Percentiles rank a stretch among this genome's conserved stretches.
phyloP scores from a whole-genome alignment of 2,797 vertebrate species.

The Acipenser oxyrinchus region DNA sequence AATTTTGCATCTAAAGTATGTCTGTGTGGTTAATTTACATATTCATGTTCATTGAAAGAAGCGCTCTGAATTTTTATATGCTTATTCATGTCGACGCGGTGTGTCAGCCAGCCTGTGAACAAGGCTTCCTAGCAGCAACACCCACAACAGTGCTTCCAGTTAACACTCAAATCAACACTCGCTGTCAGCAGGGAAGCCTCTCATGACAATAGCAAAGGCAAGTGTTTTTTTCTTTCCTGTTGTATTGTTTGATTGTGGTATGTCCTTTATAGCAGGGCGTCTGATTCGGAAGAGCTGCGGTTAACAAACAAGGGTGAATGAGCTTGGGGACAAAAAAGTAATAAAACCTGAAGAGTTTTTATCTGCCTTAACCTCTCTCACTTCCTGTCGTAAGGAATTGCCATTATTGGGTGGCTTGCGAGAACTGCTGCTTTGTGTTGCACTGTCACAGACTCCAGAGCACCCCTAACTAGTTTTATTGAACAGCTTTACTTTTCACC shows the following conservation, averaged over 20 bases:
- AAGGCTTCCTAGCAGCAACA: not conserved
- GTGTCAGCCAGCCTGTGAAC: not conserved
- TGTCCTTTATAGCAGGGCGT: conserved; percentile 5
- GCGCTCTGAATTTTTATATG: not conserved
- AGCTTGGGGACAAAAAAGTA: conserved; percentile 5
- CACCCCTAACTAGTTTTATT: too few species aligned
- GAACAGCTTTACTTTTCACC: too few species aligned
- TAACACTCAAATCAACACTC: conserved; percentile 2
- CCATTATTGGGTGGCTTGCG: too few species aligned
- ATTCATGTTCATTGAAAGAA: conserved; percentile 1
- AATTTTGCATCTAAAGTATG: conserved; percentile 1
- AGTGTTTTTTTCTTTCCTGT: conserved; percentile 1
- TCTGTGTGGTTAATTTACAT: not conserved
- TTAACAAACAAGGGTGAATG: conserved; percentile 4
- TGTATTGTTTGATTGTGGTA: not conserved
- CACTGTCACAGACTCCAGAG: too few species aligned
- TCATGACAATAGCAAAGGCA: not conserved
- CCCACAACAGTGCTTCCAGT: not conserved
- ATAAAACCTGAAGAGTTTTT: conserved; percentile 3
- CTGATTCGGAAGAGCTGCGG: not conserved
- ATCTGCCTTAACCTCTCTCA: not conserved
- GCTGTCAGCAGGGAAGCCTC: conserved; percentile 10
- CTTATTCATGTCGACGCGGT: not conserved
- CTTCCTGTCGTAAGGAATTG: conserved; percentile 4
- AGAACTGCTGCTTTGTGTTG: too few species aligned